Conservation (phyloP, 2,113 vertebrate genomes). For the Tonatia bakeri region DNA sequence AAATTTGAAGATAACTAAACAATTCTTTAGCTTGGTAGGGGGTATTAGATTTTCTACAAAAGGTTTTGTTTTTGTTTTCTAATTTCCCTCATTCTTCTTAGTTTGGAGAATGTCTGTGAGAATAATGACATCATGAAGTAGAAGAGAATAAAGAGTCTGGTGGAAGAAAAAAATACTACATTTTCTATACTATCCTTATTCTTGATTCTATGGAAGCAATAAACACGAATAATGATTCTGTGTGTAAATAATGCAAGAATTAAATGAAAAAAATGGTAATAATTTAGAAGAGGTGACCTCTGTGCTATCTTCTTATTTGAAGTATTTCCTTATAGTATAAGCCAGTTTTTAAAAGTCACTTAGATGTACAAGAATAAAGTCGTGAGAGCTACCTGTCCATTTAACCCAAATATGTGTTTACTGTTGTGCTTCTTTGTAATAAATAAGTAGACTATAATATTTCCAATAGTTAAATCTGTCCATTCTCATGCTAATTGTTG, state of each 20-base stretch:
- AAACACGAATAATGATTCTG: background rate
- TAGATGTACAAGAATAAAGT: background rate
- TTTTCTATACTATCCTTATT: background rate
- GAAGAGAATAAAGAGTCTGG: background rate
- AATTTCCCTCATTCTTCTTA: conserved; percentile 36
- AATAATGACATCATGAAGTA: background rate
- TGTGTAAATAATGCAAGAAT: background rate
- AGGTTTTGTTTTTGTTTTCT: background rate
- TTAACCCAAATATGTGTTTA: background rate
- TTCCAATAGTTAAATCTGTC: background rate
- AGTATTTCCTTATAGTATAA: background rate
- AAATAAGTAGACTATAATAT: background rate
- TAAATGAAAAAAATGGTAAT: background rate
- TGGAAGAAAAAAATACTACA: background rate
- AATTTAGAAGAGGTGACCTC: background rate
- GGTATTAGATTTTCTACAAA: conserved; percentile 31
- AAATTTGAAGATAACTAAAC: conserved; percentile 54
- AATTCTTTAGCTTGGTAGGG: background rate
- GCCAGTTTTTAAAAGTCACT: background rate
- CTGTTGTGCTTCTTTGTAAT: background rate
- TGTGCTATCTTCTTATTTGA: background rate
- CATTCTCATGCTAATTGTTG: background rate
- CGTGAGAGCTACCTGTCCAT: background rate
- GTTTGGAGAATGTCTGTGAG: background rate
- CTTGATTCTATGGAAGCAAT: background rate